Conservation (phyloP, 2,113 vertebrate genomes). For the Aythya baeri region DNA sequence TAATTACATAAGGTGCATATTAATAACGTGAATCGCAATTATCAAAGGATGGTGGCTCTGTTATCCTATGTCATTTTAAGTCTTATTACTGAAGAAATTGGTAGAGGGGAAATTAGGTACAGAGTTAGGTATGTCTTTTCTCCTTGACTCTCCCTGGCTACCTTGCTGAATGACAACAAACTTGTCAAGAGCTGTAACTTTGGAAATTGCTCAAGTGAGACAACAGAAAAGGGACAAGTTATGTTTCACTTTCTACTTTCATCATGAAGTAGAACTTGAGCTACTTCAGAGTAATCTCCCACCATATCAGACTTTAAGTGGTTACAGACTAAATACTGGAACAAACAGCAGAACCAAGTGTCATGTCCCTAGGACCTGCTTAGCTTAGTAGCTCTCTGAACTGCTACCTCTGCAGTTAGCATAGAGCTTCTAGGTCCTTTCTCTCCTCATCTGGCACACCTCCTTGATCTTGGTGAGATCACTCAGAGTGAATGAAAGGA, state of each 20-base stretch:
- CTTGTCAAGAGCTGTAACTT: neutral
- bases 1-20: neutral
- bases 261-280: neutral
- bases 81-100: neutral
- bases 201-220: neutral
- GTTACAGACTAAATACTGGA: neutral
- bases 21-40: neutral
- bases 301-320: neutral
- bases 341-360: neutral
- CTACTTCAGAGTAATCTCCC: neutral
- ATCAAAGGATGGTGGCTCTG: neutral
- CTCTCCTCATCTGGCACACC: neutral
- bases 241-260: neutral
- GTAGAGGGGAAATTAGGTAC: neutral
- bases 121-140: neutral
- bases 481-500: fast-evolving
- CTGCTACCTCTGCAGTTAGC: neutral
- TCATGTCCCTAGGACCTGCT: neutral
- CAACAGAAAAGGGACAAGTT: neutral
- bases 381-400: neutral
- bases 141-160: neutral
- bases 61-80: neutral
- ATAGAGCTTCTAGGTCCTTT: neutral
- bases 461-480: neutral
- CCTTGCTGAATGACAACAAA: neutral